Evolutionary conservation across 2,113 vertebrate genomes (phyloP), one percentile per base, ranked within the genome.

Genomic region (Lepus americanus): DNA sequence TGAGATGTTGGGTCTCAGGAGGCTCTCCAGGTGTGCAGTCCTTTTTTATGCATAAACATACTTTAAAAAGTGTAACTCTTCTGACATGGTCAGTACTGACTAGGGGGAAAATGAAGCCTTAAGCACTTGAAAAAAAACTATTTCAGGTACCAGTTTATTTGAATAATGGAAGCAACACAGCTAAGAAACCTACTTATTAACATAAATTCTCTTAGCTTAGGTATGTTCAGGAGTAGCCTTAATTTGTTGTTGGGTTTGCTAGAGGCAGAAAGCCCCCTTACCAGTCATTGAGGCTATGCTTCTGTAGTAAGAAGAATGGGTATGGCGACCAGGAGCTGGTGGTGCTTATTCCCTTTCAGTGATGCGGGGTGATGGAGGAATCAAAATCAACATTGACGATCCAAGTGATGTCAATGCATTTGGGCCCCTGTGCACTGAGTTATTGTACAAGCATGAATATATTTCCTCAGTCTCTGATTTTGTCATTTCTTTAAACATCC

Each of bases 1-100:
- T 97, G 97, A 80, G 85, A 89, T 97, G 95, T 97, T 96, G 96
- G 93, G 97, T 97, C 96, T 98, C 96, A 96, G 72, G 90, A 97
- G 92, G 83, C 89, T 96, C 0, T 97, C 93, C 96, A 96, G 94
- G 85, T 95, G 97, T 96, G 96, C 94, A 55, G 94, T 16, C 63
- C 80, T 97, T 97, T 98, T 96, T 96, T 96, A 96, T 94, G 82
- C 59, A 82, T 97, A 97, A 97, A 95, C 82, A 59, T 97, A 61
- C 85, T 96, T 94, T 74, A 87, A 64, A 91, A 96, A 90, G 44
- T 97, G 8, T 96, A 95, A 96, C 49, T 91, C 33, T 96, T 95
- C 73, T 89, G 90, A 39, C 89, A 94, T 97, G 95, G 66, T 97
- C 92, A 95, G 64, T 93, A 94, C 76, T 95, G 70, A 88, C 86